A percentile compares a stretch with the other conserved stretches of the same genome.
phyloP scores from a whole-genome alignment of 2,113 vertebrate species.

The Phrynosoma blainvillii region DNA sequence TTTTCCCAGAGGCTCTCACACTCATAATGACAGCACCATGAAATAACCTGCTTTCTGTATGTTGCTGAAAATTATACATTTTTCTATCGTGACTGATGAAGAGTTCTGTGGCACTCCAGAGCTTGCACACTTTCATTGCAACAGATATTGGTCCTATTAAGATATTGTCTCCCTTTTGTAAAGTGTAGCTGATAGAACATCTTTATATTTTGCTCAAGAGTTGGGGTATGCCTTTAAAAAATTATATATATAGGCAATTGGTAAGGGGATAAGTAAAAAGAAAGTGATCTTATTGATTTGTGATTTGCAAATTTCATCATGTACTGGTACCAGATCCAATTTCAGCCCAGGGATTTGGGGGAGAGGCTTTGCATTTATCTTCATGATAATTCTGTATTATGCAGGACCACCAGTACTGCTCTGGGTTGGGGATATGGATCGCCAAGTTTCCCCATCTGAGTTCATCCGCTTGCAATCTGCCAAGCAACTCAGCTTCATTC shows the following conservation, averaged over 20 bases:
- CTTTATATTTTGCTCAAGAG: constrained; percentile 24
- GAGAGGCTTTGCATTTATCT: constrained; percentile 58
- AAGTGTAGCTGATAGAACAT: neutral
- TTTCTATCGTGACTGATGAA: no score
- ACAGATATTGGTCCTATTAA: neutral
- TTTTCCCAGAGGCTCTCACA: neutral
- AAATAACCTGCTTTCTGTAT: neutral
- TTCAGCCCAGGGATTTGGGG: constrained; percentile 30
- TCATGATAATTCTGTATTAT: constrained; percentile 44
- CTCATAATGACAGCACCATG: neutral
- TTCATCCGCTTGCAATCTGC: constrained; percentile 30
- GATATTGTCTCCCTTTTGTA: neutral
- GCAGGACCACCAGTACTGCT: constrained; percentile 29
- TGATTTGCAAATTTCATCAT: constrained; percentile 52
- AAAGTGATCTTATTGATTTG: constrained; percentile 21
- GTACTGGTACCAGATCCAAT: constrained; percentile 43
- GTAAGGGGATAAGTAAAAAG: constrained; percentile 31
- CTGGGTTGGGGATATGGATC: constrained; percentile 25
- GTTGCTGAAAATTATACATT: neutral
- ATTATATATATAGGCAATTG: no score
- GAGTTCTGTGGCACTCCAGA: neutral
- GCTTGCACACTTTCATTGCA: neutral
- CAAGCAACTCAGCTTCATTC: constrained; percentile 11
- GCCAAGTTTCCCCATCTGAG: constrained; percentile 55
- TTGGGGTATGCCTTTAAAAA: neutral